Evolutionary conservation across 2,797 vertebrate genomes (phyloP).

Genomic region (Sebastes taczanowskii): DNA sequence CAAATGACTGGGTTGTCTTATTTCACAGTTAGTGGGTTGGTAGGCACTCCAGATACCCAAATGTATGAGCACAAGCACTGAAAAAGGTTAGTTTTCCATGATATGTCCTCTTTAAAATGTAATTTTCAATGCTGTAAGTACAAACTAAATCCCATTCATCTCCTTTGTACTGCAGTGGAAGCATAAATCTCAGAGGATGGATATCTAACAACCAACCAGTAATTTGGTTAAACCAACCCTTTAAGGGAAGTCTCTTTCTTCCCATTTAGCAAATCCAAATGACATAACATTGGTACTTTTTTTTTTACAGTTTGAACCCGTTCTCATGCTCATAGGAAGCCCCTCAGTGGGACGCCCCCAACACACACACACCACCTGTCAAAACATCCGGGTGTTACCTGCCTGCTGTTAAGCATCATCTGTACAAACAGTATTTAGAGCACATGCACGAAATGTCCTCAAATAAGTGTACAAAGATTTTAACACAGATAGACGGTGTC

Average conservation of each 20-base stretch:
- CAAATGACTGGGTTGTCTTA: background rate
- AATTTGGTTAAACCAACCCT: background rate
- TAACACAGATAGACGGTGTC: background rate
- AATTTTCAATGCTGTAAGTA: background rate
- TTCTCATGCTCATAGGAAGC: conserved; percentile 11
- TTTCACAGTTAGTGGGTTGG: no score
- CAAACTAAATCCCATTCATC: background rate
- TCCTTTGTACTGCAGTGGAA: background rate
- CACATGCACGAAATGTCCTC: conserved; percentile 1
- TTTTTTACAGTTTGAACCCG: conserved; percentile 3
- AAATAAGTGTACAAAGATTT: background rate
- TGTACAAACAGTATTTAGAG: conserved; percentile 65
- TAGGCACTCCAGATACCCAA: no score
- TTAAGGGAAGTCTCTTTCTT: background rate
- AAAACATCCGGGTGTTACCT: conserved; percentile 73
- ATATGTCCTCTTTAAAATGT: background rate
- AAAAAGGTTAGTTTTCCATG: background rate
- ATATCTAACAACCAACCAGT: rapidly evolving
- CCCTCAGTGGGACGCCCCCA: conserved; percentile 11
- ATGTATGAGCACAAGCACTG: no score
- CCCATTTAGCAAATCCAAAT: background rate
- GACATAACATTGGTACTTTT: background rate
- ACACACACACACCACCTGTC: conserved; percentile 57
- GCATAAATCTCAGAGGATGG: background rate
- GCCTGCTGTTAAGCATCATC: conserved; percentile 70